Conservation (phyloP, 2,797 vertebrate species). For the Gymnoscopelus braueri region DNA sequence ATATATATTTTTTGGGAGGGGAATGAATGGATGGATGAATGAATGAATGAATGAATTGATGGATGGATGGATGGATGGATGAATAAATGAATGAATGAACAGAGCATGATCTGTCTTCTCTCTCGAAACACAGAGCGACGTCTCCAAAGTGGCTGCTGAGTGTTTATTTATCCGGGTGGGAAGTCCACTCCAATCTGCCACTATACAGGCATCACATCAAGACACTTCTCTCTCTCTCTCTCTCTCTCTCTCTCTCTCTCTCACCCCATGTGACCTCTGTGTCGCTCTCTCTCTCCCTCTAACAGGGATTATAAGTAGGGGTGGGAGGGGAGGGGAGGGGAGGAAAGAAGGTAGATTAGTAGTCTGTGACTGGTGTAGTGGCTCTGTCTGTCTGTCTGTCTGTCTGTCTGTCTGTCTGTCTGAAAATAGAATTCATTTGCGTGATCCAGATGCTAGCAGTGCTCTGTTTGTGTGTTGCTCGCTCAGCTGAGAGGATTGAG, state of each 20-base stretch:
- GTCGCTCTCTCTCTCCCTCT: slow-evolving; percentile 36
- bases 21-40: no score
- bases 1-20: no score
- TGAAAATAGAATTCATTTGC: slow-evolving; percentile 82
- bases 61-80: no score
- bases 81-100: slow-evolving; percentile 47
- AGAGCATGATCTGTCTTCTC: slow-evolving; percentile 60
- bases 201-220: slow-evolving; percentile 53
- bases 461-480: slow-evolving; percentile 52
- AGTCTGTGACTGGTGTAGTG: slow-evolving; percentile 11
- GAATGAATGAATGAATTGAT: no score
- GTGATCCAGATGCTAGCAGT: slow-evolving; percentile 73
- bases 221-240: slow-evolving; percentile 17
- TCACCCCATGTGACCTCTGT: background rate
- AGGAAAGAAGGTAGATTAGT: slow-evolving; percentile 70
- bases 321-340: slow-evolving; percentile 33
- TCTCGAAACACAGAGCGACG: no score
- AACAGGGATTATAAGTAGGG: slow-evolving; percentile 71
- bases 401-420: slow-evolving; percentile 76
- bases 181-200: slow-evolving; percentile 52
- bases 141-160: slow-evolving; percentile 64
- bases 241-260: slow-evolving; percentile 37
- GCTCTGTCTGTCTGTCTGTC: slow-evolving; percentile 42
- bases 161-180: slow-evolving; percentile 60
- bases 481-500: slow-evolving; percentile 59